These are phyloP conservation scores for Trichogramma dendrolimi DNA, from an alignment of 2,888 invertebrate genomes.

Conservation along the genomic window DNA sequence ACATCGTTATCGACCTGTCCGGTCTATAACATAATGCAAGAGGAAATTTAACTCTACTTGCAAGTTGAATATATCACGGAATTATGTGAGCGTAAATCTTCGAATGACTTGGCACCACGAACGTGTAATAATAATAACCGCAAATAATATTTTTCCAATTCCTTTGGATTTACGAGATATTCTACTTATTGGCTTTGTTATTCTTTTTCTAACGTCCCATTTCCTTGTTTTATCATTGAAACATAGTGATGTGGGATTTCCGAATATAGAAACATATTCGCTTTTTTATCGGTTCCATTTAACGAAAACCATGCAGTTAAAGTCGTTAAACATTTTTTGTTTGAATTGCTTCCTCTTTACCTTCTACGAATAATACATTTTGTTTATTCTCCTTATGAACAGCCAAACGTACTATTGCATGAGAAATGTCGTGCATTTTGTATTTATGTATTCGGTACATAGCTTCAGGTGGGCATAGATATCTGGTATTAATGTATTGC, in stretches of 20 bases:
- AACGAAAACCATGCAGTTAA: constrained; percentile 20
- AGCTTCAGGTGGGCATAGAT: constrained; percentile 1
- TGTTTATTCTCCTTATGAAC: not conserved
- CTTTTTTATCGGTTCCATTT: constrained; percentile 9
- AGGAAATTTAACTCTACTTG: too few species aligned
- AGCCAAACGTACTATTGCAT: constrained; percentile 1
- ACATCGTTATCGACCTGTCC: too few species aligned
- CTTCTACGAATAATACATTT: constrained; percentile 6
- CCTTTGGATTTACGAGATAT: constrained; percentile 21
- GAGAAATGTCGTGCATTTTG: not conserved
- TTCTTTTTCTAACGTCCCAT: constrained; percentile 16
- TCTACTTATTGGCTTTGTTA: too few species aligned
- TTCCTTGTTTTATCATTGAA: constrained; percentile 8
- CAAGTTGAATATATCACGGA: constrained; percentile 9
- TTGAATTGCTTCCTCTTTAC: constrained; percentile 9
- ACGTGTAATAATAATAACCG: constrained; percentile 21
- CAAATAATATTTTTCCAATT: constrained; percentile 22
- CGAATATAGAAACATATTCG: constrained; percentile 15
- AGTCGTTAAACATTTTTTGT: constrained; percentile 16
- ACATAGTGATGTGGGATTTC: constrained; percentile 19
- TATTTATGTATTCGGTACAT: not conserved
- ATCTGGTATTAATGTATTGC: not conserved
- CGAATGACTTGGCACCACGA: constrained; percentile 8
- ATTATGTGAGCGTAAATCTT: constrained; percentile 5
- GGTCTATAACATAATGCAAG: too few species aligned